Percentiles rank a stretch among this genome's conserved stretches.
Conservation (phyloP, 1,140 invertebrate genomes). For the Geopemphigus sp. region DNA sequence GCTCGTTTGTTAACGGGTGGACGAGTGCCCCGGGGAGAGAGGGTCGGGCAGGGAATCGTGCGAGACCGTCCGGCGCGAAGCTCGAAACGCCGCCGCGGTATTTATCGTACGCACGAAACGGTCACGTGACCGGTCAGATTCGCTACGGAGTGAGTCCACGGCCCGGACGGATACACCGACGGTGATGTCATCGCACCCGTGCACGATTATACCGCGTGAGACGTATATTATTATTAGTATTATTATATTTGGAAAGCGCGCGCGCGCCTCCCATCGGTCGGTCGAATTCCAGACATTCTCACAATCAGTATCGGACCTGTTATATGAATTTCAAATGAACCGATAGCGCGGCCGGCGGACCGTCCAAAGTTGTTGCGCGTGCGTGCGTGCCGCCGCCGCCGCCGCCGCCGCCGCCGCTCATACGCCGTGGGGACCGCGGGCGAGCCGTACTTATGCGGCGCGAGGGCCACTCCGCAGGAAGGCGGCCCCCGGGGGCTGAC, state of each 20-base stretch:
- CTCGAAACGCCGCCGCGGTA: background rate
- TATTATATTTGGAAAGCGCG: constrained; percentile 44
- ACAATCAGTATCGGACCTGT: constrained; percentile 38
- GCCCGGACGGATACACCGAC: no score
- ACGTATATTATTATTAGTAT: constrained; percentile 16
- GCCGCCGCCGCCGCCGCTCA: no score
- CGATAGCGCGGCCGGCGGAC: background rate
- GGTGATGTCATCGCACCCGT: constrained; percentile 15
- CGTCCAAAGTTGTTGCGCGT: background rate
- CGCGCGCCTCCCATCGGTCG: constrained; percentile 30
- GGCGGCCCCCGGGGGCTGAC: constrained; percentile 38
- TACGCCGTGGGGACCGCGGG: background rate
- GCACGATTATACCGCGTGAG: background rate
- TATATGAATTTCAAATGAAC: constrained; percentile 47
- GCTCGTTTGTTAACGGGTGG: no score
- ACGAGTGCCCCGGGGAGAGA: no score
- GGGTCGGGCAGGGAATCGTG: background rate
- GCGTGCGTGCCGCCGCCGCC: background rate
- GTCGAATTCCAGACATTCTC: constrained; percentile 46
- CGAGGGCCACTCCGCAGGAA: background rate
- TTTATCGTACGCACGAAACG: background rate
- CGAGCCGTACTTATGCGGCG: background rate
- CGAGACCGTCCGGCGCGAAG: background rate
- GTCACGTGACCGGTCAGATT: background rate
- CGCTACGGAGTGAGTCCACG: background rate